Evolutionary conservation across 2,113 vertebrate species (phyloP).

Genomic region (Okapia johnstoni): DNA sequence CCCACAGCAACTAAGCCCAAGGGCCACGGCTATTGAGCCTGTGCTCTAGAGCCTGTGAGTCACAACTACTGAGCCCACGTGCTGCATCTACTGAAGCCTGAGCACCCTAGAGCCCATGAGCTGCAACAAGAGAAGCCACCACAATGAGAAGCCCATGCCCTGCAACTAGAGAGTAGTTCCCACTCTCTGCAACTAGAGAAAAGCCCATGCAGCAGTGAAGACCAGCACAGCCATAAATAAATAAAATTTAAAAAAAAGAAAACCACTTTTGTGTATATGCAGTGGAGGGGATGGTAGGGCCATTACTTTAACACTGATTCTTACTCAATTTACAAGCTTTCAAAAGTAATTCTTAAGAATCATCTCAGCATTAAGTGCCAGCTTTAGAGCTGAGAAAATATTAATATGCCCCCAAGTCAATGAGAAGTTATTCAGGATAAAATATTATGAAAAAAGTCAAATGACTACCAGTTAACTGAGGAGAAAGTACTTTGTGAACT

Average conservation of each 20-base stretch:
- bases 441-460: neutral
- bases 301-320: neutral
- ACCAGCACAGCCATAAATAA: neutral
- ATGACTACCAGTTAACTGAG: neutral
- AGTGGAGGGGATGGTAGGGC: neutral
- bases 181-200: neutral
- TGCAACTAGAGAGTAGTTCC: neutral
- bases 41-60: too few species aligned
- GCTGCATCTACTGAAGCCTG: neutral
- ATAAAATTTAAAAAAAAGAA: neutral
- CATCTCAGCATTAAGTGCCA: neutral
- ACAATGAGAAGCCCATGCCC: neutral
- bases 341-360: neutral
- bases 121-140: neutral
- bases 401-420: neutral
- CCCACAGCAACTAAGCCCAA: neutral
- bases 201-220: neutral
- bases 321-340: neutral
- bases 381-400: neutral
- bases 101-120: neutral
- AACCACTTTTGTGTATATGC: neutral
- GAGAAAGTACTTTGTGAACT: neutral
- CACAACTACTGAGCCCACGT: neutral
- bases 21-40: neutral
- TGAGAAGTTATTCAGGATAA: neutral